A percentile compares a stretch with the other conserved stretches of the same genome.
phyloP scores from a whole-genome alignment of 2,113 vertebrate genomes.

The Rallus limicola region DNA sequence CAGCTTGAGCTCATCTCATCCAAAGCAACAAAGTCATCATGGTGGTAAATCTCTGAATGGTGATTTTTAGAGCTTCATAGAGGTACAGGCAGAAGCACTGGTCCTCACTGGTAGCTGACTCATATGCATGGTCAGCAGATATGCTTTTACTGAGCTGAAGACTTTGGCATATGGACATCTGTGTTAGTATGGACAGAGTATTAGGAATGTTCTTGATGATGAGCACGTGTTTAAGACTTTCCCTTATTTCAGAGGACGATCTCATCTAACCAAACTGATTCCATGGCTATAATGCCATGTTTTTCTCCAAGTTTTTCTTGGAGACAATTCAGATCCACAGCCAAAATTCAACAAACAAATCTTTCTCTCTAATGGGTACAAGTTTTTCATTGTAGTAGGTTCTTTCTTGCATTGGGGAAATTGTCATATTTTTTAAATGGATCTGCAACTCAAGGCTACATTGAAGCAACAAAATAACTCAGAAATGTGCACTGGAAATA shows the following conservation, averaged over 20 bases:
- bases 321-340: background rate
- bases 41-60: background rate
- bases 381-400: background rate
- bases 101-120: background rate
- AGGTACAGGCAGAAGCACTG: background rate
- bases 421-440: background rate
- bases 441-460: background rate
- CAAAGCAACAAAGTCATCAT: background rate
- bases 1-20: background rate
- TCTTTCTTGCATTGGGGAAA: background rate
- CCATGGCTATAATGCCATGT: background rate
- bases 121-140: background rate
- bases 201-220: background rate
- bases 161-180: background rate
- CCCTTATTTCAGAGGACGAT: background rate
- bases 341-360: background rate
- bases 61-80: background rate
- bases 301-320: background rate
- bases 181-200: background rate
- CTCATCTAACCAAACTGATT: background rate
- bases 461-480: background rate
- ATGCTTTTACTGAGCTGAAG: background rate
- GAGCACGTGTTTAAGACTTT: background rate
- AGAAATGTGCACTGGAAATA: background rate
- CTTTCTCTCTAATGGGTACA: background rate